Evolutionary conservation across 2,113 vertebrate species (phyloP), one percentile per base, ranked within the genome.

Genomic region (Alethe castanea): DNA sequence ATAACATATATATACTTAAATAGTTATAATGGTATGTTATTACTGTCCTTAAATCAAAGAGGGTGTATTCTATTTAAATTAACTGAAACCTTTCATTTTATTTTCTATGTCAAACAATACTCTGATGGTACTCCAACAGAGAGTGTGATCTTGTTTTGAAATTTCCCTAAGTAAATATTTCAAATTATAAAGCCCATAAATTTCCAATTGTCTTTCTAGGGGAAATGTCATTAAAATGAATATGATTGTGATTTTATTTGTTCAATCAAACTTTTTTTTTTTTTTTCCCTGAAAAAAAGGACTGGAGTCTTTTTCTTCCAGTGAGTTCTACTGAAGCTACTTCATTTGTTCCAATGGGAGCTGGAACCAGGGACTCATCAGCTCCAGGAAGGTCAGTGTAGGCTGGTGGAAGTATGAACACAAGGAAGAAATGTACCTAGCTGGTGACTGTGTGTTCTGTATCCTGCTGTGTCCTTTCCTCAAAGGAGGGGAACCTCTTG

Each of bases 141-240:
- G 52, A 76, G 8, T 40, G 57, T 64, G 57, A 86, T 67, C 62
- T 80, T 54, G 28, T 72, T 93, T 57, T 66, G 38, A 90, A 91
- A 82, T 81, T 92, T 95, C 82, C 85, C 38, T 66, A 77, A 95
- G 71, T 82, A 94, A 91, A 91, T 94, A 91, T 81, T 77, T 67
- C 31, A 86, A 86, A 77, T 77, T 42, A 88, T 73, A 3, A 74
- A 80, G 42, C 5, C 35, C 42, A 83, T 83, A 86, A 67, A 86
- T 45, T 83, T 84, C 29, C 29, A 90, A 57, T 82, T 85, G 45
- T 62, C 52, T 92, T 93, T 90, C 86, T 54, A 59, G 54, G 31
- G 59, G n/a, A 94, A 95, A 70, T 83, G 33, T 19, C 33, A 23
- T 81, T 90, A 88, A 92, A 94, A 95, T 83, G 42, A 83, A 88